Evolutionary conservation across 37 sponge, comb jelly and placozoan species (phyloP).

Genomic region (Spongia lamella): DNA sequence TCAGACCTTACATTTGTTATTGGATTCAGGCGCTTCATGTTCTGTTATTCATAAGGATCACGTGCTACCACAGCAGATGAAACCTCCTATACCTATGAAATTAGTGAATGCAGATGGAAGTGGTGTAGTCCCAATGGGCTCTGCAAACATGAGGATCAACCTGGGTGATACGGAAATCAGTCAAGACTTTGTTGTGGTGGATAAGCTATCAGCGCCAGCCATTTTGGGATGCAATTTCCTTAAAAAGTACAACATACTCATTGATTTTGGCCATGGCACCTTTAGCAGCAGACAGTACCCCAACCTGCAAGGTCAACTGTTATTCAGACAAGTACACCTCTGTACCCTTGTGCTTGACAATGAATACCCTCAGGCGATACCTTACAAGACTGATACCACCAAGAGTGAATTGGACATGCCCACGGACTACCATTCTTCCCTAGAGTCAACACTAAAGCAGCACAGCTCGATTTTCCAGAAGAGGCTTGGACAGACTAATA

Average conservation of each 20-base stretch:
- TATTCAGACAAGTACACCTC: too few relatives aligned
- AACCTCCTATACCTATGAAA: not conserved
- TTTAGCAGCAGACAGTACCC: too few relatives aligned
- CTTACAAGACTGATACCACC: too few relatives aligned
- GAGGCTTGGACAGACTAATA: not conserved
- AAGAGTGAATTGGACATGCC: not conserved
- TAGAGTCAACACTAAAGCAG: not conserved
- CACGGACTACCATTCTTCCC: too few relatives aligned
- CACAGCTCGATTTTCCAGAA: not conserved
- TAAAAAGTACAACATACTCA: too few relatives aligned
- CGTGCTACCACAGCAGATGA: not conserved
- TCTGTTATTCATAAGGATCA: not conserved
- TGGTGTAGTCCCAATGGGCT: not conserved
- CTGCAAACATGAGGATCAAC: not conserved
- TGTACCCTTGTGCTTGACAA: too few relatives aligned
- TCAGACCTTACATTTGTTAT: too few relatives aligned
- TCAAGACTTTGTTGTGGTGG: conserved; percentile 5
- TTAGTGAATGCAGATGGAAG: conserved; percentile 22
- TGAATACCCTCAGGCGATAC: conserved; percentile 3
- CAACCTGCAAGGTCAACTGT: too few relatives aligned
- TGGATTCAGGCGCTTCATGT: too few relatives aligned
- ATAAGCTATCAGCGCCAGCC: not conserved
- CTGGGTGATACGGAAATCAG: not conserved
- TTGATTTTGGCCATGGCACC: too few relatives aligned
- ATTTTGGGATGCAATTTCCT: conserved; percentile 9